Percentiles rank a stretch among this genome's conserved stretches.
Conservation (phyloP, 2,888 invertebrate genomes). For the Lepidocyrtinus sp. region DNA sequence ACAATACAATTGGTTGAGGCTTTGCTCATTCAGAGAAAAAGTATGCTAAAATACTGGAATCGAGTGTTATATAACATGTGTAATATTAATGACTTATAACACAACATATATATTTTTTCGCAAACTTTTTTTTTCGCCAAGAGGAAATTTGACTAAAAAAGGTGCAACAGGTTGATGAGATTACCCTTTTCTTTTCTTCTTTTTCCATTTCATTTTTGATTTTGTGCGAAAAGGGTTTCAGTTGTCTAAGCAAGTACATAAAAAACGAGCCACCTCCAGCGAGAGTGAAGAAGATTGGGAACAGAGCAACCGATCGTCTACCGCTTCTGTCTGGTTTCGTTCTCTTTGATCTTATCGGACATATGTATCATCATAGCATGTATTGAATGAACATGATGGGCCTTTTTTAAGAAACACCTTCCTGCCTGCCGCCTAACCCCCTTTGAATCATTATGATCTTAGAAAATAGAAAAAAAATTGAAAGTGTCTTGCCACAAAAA, state of each 20-base stretch:
- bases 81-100: slow-evolving; percentile 11
- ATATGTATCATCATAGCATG: not conserved
- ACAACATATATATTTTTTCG: slow-evolving; percentile 5
- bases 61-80: slow-evolving; percentile 11
- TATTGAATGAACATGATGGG: slow-evolving; percentile 4
- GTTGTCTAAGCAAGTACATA: not conserved
- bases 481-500: not conserved
- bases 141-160: slow-evolving; percentile 16
- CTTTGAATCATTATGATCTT: slow-evolving; percentile 2
- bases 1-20: not conserved
- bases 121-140: not conserved
- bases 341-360: slow-evolving; percentile 8
- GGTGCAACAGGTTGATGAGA: slow-evolving; percentile 24
- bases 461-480: not conserved
- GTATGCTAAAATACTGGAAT: no score
- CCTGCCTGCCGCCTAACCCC: slow-evolving; percentile 2
- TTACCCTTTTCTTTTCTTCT: not conserved
- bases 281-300: not conserved
- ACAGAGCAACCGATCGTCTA: slow-evolving; percentile 6
- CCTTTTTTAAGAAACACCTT: slow-evolving; percentile 4
- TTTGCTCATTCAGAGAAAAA: no score
- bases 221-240: not conserved
- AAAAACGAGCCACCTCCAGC: not conserved
- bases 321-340: slow-evolving; percentile 11
- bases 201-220: slow-evolving; percentile 28